Conservation (phyloP, 2,888 invertebrate genomes). For the Lycaena phlaeas region DNA sequence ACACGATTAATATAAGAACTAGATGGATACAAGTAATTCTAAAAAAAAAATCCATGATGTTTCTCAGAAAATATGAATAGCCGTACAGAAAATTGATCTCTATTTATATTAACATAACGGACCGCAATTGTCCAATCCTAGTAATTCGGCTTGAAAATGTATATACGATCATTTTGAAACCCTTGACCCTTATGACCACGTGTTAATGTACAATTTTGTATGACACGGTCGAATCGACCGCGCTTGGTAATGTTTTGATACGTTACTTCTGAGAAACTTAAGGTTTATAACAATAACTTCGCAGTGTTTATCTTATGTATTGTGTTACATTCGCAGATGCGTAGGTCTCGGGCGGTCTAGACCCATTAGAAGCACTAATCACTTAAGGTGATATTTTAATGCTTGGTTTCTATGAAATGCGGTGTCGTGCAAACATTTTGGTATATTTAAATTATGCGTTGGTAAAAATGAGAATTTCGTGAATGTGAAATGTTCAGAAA, state of each 20-base stretch:
- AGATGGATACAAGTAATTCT: no score
- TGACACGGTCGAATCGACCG: neutral
- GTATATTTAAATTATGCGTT: no score
- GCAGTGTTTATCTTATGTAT: slow-evolving; percentile 46
- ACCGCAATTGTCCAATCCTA: slow-evolving; percentile 50
- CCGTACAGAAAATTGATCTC: neutral
- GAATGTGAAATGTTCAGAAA: no score
- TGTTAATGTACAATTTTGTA: slow-evolving; percentile 20
- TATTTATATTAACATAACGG: no score
- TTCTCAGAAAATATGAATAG: neutral
- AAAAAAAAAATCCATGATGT: no score
- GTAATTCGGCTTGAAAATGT: slow-evolving; percentile 48
- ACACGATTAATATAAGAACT: no score
- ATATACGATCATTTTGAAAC: slow-evolving; percentile 31
- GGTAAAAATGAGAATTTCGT: no score
- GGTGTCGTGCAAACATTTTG: no score
- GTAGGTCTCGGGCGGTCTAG: slow-evolving; percentile 40
- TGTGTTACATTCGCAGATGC: slow-evolving; percentile 58
- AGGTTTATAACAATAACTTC: slow-evolving; percentile 52
- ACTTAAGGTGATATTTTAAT: no score
- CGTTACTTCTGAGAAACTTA: slow-evolving; percentile 41
- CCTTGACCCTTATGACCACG: slow-evolving; percentile 14
- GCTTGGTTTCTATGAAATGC: no score
- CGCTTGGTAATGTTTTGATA: slow-evolving; percentile 35
- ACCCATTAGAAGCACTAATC: slow-evolving; percentile 6